A percentile compares a stretch with the other conserved stretches of the same genome.
Conservation (phyloP, 2,888 invertebrate species). For the Amphipoea oculea region DNA sequence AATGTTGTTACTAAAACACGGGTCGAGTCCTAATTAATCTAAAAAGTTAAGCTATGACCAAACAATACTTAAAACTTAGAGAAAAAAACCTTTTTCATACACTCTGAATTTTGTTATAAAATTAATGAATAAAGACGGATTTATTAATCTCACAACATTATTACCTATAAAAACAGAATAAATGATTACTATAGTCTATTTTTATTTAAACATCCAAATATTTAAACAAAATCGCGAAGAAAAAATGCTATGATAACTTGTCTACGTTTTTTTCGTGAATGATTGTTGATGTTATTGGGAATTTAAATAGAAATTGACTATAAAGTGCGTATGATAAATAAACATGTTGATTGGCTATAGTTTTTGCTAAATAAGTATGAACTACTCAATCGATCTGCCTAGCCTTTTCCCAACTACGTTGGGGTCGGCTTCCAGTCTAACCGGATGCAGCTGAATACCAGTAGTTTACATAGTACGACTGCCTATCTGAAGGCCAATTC, state of each 20-base stretch:
- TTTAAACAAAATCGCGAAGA: neutral
- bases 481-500: neutral
- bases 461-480: neutral
- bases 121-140: slow-evolving; percentile 27
- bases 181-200: slow-evolving; percentile 5
- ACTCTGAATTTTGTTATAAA: slow-evolving; percentile 20
- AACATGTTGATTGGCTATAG: slow-evolving; percentile 6
- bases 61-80: slow-evolving; percentile 49
- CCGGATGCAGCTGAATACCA: neutral
- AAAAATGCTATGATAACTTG: neutral
- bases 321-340: neutral
- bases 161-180: slow-evolving; percentile 7
- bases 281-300: slow-evolving; percentile 13
- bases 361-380: slow-evolving; percentile 19
- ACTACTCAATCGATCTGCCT: neutral
- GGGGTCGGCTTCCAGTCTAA: neutral
- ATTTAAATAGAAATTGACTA: neutral
- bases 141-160: slow-evolving; percentile 43
- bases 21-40: slow-evolving; percentile 33
- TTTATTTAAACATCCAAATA: slow-evolving; percentile 7
- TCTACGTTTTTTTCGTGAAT: neutral
- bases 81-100: slow-evolving; percentile 31
- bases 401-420: neutral
- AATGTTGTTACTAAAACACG: slow-evolving; percentile 24
- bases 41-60: slow-evolving; percentile 56